Evolutionary conservation across 2,113 vertebrate genomes (phyloP).

Genomic region (Trachemys scripta): DNA sequence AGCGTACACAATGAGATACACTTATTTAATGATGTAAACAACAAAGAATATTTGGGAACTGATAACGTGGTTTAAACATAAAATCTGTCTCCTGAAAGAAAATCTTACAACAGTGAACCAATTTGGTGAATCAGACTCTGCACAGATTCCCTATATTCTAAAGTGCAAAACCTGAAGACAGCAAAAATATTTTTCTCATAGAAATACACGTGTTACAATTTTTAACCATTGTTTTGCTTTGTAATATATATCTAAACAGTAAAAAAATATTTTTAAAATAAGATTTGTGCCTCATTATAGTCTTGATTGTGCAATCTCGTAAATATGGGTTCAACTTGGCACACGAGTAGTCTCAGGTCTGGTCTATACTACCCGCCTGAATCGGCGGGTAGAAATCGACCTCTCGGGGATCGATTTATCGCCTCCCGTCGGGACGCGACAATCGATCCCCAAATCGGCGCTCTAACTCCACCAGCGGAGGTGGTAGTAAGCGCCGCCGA

Average conservation of each 20-base stretch:
- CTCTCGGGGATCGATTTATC: too few species aligned
- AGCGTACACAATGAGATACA: not conserved
- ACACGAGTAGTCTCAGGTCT: not conserved
- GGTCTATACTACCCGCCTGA: too few species aligned
- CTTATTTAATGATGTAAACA: not conserved
- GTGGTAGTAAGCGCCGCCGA: too few species aligned
- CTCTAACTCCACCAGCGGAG: too few species aligned
- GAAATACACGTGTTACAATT: not conserved
- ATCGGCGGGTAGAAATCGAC: too few species aligned
- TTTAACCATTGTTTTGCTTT: not conserved
- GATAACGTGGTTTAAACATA: not conserved
- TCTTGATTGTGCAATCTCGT: not conserved
- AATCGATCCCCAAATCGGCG: too few species aligned
- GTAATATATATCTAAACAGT: not conserved
- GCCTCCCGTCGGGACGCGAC: too few species aligned
- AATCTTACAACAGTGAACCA: not conserved
- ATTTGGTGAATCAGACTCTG: not conserved
- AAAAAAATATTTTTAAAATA: not conserved
- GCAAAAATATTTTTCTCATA: not conserved
- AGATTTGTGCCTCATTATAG: not conserved
- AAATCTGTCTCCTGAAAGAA: not conserved
- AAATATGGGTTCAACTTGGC: not conserved
- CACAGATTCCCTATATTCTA: not conserved
- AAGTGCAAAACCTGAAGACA: rapidly evolving
- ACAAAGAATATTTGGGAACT: not conserved